Percentiles rank a stretch among this genome's conserved stretches.
These are phyloP conservation scores for Protaetia brevitarsis DNA, from an alignment of 1,140 invertebrate genomes.

Conservation along the genomic window DNA sequence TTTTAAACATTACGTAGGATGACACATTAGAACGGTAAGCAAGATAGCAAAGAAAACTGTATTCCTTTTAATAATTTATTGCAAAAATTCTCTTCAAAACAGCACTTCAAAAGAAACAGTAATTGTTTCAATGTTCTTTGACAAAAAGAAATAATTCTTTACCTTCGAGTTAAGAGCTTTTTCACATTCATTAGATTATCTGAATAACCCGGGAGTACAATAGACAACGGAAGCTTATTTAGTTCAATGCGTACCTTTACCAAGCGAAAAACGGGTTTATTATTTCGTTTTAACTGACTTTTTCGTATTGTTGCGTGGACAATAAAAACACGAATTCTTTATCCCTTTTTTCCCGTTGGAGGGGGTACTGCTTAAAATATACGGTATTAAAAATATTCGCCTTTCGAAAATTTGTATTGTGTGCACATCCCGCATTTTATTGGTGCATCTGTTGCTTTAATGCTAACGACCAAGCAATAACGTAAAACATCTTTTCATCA, in stretches of 20 bases:
- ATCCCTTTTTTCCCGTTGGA: too few species aligned
- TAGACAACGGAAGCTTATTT: constrained; percentile 18
- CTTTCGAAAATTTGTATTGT: too few species aligned
- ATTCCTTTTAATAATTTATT: constrained; percentile 15
- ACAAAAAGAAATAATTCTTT: background rate
- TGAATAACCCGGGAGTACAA: background rate
- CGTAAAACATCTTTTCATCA: too few species aligned
- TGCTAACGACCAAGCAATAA: too few species aligned
- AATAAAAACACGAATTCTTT: too few species aligned
- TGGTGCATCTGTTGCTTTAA: too few species aligned
- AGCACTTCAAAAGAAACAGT: constrained; percentile 2
- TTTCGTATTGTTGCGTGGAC: too few species aligned
- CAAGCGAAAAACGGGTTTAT: background rate
- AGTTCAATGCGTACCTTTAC: background rate
- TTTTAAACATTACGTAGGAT: too few species aligned
- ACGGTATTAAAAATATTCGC: too few species aligned
- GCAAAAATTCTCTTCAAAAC: background rate
- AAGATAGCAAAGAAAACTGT: background rate
- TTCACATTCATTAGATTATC: constrained; percentile 1
- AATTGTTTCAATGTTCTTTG: background rate
- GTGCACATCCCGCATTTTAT: too few species aligned
- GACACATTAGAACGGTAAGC: too few species aligned
- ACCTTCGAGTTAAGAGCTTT: background rate
- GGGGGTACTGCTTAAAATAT: too few species aligned
- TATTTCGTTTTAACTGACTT: background rate